A percentile compares a stretch with the other conserved stretches of the same genome.
Conservation (phyloP, 2,797 vertebrate species). For the Dromococcyx pavoninus region DNA sequence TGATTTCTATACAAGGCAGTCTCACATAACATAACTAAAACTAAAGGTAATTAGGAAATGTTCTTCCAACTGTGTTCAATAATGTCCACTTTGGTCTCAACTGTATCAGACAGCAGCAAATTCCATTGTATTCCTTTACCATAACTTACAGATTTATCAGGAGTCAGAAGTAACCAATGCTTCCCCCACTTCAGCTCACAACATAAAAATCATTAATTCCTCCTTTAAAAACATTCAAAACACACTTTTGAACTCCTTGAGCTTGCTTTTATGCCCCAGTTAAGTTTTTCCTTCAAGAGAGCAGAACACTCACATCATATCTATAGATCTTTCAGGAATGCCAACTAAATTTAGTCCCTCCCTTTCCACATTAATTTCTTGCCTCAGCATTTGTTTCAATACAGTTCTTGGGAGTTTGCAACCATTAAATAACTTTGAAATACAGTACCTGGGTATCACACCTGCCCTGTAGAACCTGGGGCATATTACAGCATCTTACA, state of each 20-base stretch:
- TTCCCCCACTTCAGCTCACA: not conserved
- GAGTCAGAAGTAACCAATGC: not conserved
- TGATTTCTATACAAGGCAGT: not conserved
- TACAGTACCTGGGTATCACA: not conserved
- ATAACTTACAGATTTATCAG: not conserved
- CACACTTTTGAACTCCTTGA: not conserved
- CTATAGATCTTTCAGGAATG: not conserved
- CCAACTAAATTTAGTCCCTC: not conserved
- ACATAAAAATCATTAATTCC: not conserved
- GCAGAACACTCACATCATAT: not conserved
- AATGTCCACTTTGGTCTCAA: not conserved
- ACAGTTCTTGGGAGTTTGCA: not conserved
- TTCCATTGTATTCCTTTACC: not conserved
- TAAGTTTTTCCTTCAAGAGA: not conserved
- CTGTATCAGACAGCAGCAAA: not conserved
- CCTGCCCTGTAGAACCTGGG: not conserved
- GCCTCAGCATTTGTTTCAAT: not conserved
- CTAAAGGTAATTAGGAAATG: not conserved
- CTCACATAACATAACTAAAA: not conserved
- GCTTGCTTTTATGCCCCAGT: not conserved
- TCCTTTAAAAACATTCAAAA: not conserved
- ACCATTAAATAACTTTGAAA: not conserved
- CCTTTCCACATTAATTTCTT: not conserved
- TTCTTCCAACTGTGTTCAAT: not conserved
- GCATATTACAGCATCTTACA: not conserved